Conservation (phyloP, 2,113 vertebrate genomes). For the Fregetta grallaria region DNA sequence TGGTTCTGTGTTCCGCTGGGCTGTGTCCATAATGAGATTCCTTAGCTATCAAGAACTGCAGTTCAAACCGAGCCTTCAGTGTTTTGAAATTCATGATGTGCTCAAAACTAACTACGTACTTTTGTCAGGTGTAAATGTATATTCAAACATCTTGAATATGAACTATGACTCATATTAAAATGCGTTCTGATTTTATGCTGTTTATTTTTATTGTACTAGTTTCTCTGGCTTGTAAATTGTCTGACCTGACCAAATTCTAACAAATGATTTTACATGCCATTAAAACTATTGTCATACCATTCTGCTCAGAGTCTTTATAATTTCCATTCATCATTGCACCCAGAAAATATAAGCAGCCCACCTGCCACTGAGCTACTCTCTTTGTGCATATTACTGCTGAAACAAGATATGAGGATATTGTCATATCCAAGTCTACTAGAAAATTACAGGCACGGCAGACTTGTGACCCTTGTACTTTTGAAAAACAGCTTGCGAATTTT, state of each 20-base stretch:
- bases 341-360: not conserved
- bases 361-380: not conserved
- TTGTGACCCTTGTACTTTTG: not conserved
- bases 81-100: not conserved
- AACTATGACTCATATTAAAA: not conserved
- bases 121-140: not conserved
- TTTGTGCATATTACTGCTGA: not conserved
- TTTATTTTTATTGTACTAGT: not conserved
- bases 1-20: not conserved
- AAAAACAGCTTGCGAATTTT: not conserved
- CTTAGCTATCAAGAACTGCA: not conserved
- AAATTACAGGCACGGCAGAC: not conserved
- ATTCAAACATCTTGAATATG: not conserved
- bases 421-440: not conserved
- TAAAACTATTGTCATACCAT: not conserved
- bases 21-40: not conserved
- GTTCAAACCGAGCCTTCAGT: not conserved
- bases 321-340: not conserved
- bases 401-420: not conserved
- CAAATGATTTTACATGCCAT: not conserved
- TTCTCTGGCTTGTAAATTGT: not conserved
- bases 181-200: not conserved
- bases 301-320: not conserved
- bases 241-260: not conserved
- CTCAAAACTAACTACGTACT: not conserved